Evolutionary conservation across 1,140 invertebrate species (phyloP).

Genomic region (Lepidostoma basale): DNA sequence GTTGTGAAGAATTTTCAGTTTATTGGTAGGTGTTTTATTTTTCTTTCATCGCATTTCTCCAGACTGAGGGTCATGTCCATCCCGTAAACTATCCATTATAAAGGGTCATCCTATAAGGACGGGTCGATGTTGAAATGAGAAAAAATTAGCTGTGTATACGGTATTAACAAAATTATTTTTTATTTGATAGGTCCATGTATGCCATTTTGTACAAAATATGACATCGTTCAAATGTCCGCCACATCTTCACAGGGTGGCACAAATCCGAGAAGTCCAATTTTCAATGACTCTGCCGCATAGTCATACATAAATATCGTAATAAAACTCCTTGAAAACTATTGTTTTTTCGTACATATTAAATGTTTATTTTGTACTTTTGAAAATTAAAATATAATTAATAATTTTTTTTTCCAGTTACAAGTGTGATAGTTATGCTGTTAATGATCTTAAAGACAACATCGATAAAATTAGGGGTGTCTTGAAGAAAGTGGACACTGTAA

Average conservation of each 20-base stretch:
- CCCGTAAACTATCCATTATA: too few relatives aligned
- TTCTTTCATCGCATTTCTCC: not conserved
- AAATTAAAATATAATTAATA: constrained; percentile 31
- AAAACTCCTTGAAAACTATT: too few relatives aligned
- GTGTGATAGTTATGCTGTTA: constrained; percentile 82
- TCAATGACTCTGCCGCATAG: too few relatives aligned
- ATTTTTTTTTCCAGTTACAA: constrained; percentile 68
- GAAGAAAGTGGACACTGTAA: constrained; percentile 15
- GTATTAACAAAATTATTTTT: not conserved
- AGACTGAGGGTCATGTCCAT: not conserved
- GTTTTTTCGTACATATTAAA: too few relatives aligned
- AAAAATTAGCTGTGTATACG: too few relatives aligned
- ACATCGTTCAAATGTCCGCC: too few relatives aligned
- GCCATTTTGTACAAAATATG: not conserved
- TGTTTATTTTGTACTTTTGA: not conserved
- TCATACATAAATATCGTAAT: too few relatives aligned
- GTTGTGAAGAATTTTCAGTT: constrained; percentile 75
- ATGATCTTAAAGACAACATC: constrained; percentile 71
- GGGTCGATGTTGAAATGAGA: too few relatives aligned
- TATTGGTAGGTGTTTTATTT: constrained; percentile 70
- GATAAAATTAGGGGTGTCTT: constrained; percentile 66
- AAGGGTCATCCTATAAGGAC: too few relatives aligned
- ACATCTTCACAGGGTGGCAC: too few relatives aligned
- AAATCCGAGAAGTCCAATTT: too few relatives aligned
- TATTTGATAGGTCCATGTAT: not conserved